Conservation (phyloP, 1,140 invertebrate genomes). For the Ericerus pela region DNA sequence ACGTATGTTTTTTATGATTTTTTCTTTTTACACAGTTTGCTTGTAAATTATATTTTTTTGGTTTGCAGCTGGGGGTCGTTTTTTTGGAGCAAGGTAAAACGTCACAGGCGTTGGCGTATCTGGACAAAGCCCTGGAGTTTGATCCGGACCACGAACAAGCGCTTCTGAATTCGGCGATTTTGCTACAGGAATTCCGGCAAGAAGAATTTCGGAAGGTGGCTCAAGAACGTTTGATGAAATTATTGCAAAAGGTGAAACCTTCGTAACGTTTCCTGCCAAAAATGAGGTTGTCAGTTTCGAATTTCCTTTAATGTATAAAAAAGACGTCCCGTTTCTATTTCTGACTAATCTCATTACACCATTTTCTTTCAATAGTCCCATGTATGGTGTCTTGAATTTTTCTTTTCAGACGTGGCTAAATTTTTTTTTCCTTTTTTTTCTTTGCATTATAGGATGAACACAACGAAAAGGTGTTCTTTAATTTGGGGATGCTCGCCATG, state of each 20-base stretch:
- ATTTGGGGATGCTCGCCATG: slow-evolving; percentile 92
- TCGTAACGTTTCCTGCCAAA: no score
- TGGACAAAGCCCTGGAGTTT: slow-evolving; percentile 82
- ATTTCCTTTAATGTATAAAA: not conserved
- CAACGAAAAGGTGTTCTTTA: slow-evolving; percentile 84
- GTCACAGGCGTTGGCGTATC: slow-evolving; percentile 73
- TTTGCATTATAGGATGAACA: slow-evolving; percentile 38
- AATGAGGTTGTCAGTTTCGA: not conserved
- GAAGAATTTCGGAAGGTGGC: slow-evolving; percentile 62
- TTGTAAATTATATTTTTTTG: slow-evolving; percentile 15
- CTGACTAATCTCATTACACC: not conserved
- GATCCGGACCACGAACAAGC: slow-evolving; percentile 92
- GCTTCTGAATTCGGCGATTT: slow-evolving; percentile 83
- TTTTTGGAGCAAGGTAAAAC: slow-evolving; percentile 82
- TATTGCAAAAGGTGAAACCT: slow-evolving; percentile 66
- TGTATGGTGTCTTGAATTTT: not conserved
- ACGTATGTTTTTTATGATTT: no score
- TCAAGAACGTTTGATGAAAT: slow-evolving; percentile 58
- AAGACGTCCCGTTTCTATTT: not conserved
- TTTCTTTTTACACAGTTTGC: no score
- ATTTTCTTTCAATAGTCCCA: no score
- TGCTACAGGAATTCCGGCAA: slow-evolving; percentile 75
- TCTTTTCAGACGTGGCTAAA: not conserved
- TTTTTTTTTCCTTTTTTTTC: not conserved
- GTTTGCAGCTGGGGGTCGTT: slow-evolving; percentile 77